A percentile compares a stretch with the other conserved stretches of the same genome.
These are phyloP conservation scores for Aphidius ervi DNA, from an alignment of 1,140 invertebrate species.

Conservation along the genomic window DNA sequence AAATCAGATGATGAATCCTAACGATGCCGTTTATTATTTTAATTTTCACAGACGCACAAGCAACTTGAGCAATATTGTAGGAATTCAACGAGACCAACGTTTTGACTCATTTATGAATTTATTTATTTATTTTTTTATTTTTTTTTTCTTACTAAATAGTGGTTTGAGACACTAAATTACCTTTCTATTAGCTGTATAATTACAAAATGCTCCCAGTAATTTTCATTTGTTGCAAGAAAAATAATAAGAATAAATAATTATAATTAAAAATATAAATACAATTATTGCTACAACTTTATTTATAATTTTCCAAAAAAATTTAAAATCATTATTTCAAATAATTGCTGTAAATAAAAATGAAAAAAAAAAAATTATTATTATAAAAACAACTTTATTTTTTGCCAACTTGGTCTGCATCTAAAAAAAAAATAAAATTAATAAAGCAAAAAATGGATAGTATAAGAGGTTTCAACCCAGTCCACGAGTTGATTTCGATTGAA, in stretches of 20 bases:
- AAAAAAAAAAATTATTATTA: conserved; percentile 2
- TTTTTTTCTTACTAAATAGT: conserved; percentile 14
- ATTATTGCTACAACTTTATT: neutral
- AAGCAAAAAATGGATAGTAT: neutral
- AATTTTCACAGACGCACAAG: conserved; percentile 43
- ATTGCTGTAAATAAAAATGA: neutral
- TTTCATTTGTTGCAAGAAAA: conserved; percentile 47
- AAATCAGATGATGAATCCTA: conserved; percentile 57
- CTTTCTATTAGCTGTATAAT: conserved; percentile 56
- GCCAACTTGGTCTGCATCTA: no score
- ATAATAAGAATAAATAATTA: no score
- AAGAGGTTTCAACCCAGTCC: conserved; percentile 16
- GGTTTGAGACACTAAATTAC: conserved; percentile 55
- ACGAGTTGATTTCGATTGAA: conserved; percentile 52
- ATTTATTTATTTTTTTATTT: conserved; percentile 32
- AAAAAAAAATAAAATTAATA: no score
- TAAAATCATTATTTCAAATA: neutral
- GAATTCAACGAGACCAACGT: conserved; percentile 1
- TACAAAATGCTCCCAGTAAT: conserved; percentile 55
- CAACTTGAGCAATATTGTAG: conserved; percentile 13
- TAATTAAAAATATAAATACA: no score
- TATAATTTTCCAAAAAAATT: neutral
- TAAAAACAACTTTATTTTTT: no score
- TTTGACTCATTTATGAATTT: conserved; percentile 17
- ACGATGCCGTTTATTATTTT: conserved; percentile 57